These are phyloP conservation scores for Plestiodon gilberti DNA, from an alignment of 2,113 vertebrate species.

Conservation along the genomic window DNA sequence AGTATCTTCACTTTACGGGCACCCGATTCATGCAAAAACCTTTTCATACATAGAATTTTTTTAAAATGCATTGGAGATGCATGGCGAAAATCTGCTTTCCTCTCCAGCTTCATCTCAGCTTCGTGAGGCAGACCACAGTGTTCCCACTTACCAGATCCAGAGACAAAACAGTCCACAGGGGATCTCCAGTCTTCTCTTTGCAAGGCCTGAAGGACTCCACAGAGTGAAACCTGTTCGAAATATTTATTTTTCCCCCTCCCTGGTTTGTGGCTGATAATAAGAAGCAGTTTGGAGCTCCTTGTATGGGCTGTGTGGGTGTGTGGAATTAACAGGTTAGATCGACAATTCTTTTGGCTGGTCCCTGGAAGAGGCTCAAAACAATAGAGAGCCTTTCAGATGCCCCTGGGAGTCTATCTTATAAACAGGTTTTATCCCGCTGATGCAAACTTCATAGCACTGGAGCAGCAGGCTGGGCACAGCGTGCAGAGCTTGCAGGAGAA, in stretches of 20 bases:
- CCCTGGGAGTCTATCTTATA: slow-evolving; percentile 40
- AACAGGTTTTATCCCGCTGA: slow-evolving; percentile 61
- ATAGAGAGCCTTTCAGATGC: slow-evolving; percentile 43
- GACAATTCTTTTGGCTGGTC: background rate
- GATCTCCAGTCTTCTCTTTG: background rate
- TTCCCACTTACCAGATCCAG: slow-evolving; percentile 1
- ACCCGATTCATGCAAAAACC: background rate
- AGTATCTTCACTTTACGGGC: slow-evolving; percentile 10
- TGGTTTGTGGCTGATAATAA: slow-evolving; percentile 31
- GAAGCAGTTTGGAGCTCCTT: background rate
- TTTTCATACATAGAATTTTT: background rate
- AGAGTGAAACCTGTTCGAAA: background rate
- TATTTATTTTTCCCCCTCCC: background rate
- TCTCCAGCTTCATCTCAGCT: background rate
- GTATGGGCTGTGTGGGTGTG: background rate
- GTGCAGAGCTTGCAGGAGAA: slow-evolving; percentile 36
- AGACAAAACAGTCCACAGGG: background rate
- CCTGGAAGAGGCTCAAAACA: slow-evolving; percentile 14
- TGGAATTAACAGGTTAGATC: slow-evolving; percentile 31
- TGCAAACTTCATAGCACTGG: slow-evolving; percentile 60
- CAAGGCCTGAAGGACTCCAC: background rate
- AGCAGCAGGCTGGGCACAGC: slow-evolving; percentile 58
- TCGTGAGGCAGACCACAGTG: background rate
- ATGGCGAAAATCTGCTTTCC: slow-evolving; percentile 4
- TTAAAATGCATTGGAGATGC: slow-evolving; percentile 9